A percentile compares a stretch with the other conserved stretches of the same genome.
Conservation (phyloP, 2,113 vertebrate genomes). For the Sprattus sprattus region DNA sequence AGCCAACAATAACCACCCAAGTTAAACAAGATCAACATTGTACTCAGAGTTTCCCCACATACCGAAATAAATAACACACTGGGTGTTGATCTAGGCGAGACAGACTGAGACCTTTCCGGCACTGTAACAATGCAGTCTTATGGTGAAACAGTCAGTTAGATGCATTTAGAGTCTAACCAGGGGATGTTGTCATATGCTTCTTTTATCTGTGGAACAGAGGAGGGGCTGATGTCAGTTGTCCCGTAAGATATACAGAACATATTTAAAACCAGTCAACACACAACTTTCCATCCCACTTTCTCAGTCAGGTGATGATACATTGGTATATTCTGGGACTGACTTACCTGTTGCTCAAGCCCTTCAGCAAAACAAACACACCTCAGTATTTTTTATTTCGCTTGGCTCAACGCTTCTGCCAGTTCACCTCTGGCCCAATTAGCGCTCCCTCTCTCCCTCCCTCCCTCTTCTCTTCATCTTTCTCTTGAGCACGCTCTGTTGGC, state of each 20-base stretch:
- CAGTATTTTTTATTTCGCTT: background rate
- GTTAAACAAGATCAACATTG: background rate
- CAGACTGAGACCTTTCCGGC: background rate
- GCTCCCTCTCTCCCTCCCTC: conserved; percentile 3
- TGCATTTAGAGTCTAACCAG: background rate
- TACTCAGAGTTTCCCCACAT: background rate
- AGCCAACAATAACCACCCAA: background rate
- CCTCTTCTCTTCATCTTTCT: background rate
- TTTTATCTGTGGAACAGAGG: background rate
- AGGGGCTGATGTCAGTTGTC: background rate
- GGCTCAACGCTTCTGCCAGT: background rate
- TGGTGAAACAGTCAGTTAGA: background rate
- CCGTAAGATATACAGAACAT: background rate
- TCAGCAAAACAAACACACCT: background rate
- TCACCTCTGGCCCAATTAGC: conserved; percentile 14
- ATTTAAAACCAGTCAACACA: background rate
- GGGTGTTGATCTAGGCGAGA: background rate
- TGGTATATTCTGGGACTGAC: background rate
- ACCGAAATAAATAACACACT: background rate
- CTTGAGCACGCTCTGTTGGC: background rate
- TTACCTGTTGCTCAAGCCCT: background rate
- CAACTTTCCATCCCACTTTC: background rate
- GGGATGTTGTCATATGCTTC: background rate
- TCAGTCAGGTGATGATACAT: background rate
- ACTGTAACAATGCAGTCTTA: background rate